phyloP scores from a whole-genome alignment of 2,113 vertebrate species.

The Blennius ocellaris region DNA sequence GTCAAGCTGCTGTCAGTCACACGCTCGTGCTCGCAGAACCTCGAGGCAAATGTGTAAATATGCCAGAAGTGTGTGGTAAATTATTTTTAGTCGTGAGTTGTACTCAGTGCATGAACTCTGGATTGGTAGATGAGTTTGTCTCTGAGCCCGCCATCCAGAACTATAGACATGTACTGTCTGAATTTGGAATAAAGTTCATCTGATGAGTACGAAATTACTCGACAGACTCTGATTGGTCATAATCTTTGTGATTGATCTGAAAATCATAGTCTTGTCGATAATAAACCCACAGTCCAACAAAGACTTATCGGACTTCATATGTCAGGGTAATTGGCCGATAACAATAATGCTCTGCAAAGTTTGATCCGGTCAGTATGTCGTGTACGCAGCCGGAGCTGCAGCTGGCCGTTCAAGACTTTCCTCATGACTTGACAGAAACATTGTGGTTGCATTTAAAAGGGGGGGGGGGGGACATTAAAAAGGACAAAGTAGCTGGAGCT shows the following conservation, averaged over 20 bases:
- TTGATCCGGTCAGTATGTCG: conserved; percentile 15
- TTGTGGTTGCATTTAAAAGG: conserved; percentile 41
- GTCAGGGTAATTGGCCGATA: neutral
- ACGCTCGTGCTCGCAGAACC: conserved; percentile 26
- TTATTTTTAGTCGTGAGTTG: conserved; percentile 39
- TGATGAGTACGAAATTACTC: too few species aligned
- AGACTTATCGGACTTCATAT: conserved; percentile 5
- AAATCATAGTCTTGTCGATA: neutral
- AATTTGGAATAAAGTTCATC: too few species aligned
- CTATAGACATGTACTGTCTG: too few species aligned
- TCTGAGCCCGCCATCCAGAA: neutral
- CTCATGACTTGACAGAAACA: conserved; percentile 48
- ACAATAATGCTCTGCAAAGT: conserved; percentile 9
- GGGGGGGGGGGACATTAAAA: conserved; percentile 29
- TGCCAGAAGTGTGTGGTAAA: neutral
- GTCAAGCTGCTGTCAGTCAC: conserved; percentile 14
- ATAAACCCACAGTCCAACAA: neutral
- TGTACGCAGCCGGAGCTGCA: conserved; percentile 37
- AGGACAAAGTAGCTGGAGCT: conserved; percentile 25
- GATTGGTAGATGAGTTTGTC: neutral
- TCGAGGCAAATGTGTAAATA: conserved; percentile 8
- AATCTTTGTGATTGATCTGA: neutral
- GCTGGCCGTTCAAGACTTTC: conserved; percentile 33
- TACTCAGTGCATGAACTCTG: conserved; percentile 10
- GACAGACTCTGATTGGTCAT: neutral